Evolutionary conservation across 2,888 invertebrate species (phyloP), one percentile per base, ranked within the genome.

Genomic region (Alviniconcha strummeri): DNA sequence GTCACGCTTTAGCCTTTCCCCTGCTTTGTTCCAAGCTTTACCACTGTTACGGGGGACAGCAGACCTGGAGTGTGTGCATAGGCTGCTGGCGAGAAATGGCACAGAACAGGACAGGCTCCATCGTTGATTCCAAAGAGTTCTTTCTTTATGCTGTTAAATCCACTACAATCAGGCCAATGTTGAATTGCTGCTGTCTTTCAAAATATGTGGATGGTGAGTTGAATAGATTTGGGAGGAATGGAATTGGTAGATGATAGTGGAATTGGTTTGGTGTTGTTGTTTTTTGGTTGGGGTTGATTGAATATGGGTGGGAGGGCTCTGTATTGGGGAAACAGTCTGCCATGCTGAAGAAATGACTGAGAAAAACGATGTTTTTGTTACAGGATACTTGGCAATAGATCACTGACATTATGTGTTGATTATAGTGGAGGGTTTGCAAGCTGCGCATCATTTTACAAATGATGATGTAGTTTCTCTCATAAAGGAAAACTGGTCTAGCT

Each of bases 151-250:
- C 36, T 36, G 36, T 36, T 11, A 60, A 60, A 13, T 60, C n/a
- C 15, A 17, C 36, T 60, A 36, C 60, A 78, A 60, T 60, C 13
- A 13, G 60, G 60, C 60, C 8, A 60, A 64, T 60, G 64, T 64
- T 78, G 78, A 60, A 60, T 13, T 78, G 76, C 78, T 78, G 78
- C 64, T 52, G 78, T 78, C 64, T 64, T 78, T 64, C 78, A 75
- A 36, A 36, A 36, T 36, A 36, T 36, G 36, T 36, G 36, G 36
- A 36, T 36, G 36, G 36, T 36, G 36, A 36, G 36, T 36, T 36
- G 36, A 36, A 36, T 36, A 36, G 36, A 36, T 36, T 36, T 36
- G 36, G 36, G 36, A 3, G 36, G 36, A 36, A 36, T 36, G 36
- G 36, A 36, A 36, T 36, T 36, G 36, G 36, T 36, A 36, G 36